Base-by-base conservation (phyloP, 2,113 vertebrate genomes). In the Macquaria australasica region DNA sequence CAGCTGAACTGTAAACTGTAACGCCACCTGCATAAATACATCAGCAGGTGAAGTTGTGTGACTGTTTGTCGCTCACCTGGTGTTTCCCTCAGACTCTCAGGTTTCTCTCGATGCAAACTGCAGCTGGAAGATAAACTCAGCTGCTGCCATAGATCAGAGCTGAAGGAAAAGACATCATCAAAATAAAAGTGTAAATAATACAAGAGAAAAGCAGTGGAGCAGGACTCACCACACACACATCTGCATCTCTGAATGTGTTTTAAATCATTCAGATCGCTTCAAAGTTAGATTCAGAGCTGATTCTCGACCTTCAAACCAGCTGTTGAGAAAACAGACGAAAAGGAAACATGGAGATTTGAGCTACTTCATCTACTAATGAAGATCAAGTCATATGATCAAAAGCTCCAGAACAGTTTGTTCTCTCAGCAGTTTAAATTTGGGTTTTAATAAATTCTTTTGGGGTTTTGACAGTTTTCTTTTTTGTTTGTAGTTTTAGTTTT, bases 41-140 rank as follows among this genome's bases (percentile, higher is more conserved):
- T 81, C 77, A 64, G 72, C 77, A 64, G 83, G 34, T 75, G 77
- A 85, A 11, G 83, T 25, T 12, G 41, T 62, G 79, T 85, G 45
- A 71, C 80, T 59, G 74, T 53, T 7, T n/a, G 80, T 12, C 75
- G 43, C 50, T 51, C 50, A 51, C 50, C 45, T 39, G 56, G 83
- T 84, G 67, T 73, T 31, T 64, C 72, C 69, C 51, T 53, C 51
- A 1, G 51, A 53, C 51, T 21, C 51, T 53, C 51, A 21, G 50
- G 50, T 51, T 51, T 6, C 69, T 62, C 60, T 48, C 31, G 3
- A 72, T 58, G 73, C 21, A 56, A 70, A 45, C 53, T 5, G 21
- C 66, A 72, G 69, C 60, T 73, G 83, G 34, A 12, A 12, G 53
- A 74, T 67, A 58, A 73, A 75, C 21, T 34, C 43, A 59, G 41